Evolutionary conservation across 1,140 invertebrate genomes (phyloP).

Genomic region (Drosophila elegans): DNA sequence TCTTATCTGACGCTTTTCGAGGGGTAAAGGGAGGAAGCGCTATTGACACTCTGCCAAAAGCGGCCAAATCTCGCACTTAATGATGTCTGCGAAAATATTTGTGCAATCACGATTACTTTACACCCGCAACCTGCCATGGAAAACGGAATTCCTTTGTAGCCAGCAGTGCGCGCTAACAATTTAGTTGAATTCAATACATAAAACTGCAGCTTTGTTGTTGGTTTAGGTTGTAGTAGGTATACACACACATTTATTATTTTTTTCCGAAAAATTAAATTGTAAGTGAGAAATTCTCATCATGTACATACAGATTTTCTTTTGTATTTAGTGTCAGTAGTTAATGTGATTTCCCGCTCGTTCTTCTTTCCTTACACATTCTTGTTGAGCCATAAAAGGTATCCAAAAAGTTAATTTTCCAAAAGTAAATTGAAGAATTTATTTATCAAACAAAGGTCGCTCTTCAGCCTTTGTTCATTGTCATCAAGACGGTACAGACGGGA

Average conservation of each 20-base stretch:
- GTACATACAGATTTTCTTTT: constrained; percentile 63
- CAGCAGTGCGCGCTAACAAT: constrained; percentile 4
- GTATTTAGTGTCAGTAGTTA: constrained; percentile 58
- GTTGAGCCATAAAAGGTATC: constrained; percentile 72
- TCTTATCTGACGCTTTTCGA: constrained; percentile 40
- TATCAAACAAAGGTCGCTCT: constrained; percentile 52
- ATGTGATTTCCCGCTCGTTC: constrained; percentile 26
- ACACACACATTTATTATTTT: constrained; percentile 71
- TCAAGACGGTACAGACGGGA: constrained; percentile 65
- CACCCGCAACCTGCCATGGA: constrained; percentile 5
- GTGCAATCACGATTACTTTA: constrained; percentile 53
- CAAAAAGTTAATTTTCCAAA: constrained; percentile 67
- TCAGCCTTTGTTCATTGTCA: constrained; percentile 57
- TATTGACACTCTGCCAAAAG: constrained; percentile 62
- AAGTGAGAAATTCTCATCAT: constrained; percentile 58
- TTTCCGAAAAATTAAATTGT: constrained; percentile 68
- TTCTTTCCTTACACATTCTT: constrained; percentile 17
- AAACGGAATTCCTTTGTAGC: constrained; percentile 43
- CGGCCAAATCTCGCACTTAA: constrained; percentile 66
- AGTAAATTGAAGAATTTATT: constrained; percentile 60
- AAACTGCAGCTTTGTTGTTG: constrained; percentile 29
- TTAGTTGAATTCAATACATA: constrained; percentile 53
- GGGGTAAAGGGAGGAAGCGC: neutral
- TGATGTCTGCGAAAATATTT: constrained; percentile 74
- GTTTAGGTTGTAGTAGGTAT: constrained; percentile 46